Conservation (phyloP, 1,140 invertebrate species). For the Oryctes rhinoceros region DNA sequence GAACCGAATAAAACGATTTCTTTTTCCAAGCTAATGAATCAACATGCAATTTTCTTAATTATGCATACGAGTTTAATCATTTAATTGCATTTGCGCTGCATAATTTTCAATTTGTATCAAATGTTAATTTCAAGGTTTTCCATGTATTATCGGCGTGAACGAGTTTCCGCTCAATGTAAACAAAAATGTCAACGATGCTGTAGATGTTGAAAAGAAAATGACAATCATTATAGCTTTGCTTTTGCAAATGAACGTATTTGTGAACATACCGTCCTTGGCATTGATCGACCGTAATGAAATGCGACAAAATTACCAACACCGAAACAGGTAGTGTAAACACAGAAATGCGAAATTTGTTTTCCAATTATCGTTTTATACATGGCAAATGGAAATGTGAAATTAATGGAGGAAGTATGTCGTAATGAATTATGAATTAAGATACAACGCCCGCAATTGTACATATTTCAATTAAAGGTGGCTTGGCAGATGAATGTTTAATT, state of each 20-base stretch:
- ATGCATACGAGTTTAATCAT: neutral
- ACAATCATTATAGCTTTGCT: neutral
- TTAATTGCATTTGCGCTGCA: constrained; percentile 3
- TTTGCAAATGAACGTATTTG: neutral
- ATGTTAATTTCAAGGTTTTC: constrained; percentile 16
- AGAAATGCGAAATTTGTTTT: neutral
- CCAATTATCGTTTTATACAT: neutral
- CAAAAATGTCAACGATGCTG: constrained; percentile 18
- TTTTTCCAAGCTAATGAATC: neutral
- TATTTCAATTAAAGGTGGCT: no score
- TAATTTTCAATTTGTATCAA: constrained; percentile 8
- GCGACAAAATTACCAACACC: neutral
- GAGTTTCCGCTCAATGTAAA: constrained; percentile 18
- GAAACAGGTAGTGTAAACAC: neutral
- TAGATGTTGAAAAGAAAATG: neutral
- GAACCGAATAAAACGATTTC: no score
- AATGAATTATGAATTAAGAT: no score
- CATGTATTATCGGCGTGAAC: neutral
- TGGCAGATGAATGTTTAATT: no score
- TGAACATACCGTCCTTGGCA: neutral
- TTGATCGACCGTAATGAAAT: neutral
- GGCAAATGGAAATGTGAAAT: no score
- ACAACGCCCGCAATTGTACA: no score
- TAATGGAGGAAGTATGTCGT: no score
- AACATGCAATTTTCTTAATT: constrained; percentile 6